Conservation (phyloP, 1,140 invertebrate genomes). For the Leptopilina clavipes region DNA sequence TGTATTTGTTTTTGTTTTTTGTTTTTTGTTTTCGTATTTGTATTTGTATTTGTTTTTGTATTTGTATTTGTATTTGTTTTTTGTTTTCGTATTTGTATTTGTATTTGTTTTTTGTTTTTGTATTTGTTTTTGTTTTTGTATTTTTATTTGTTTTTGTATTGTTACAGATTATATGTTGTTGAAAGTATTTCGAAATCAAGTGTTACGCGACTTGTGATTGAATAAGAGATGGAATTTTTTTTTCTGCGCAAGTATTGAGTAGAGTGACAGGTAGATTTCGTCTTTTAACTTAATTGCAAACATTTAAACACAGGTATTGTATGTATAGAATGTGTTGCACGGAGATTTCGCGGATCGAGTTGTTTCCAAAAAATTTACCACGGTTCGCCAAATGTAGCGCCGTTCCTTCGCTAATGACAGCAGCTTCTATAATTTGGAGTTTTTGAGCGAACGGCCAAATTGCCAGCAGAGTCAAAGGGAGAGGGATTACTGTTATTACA, state of each 20-base stretch:
- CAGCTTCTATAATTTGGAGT: slow-evolving; percentile 74
- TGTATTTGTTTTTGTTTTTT: too few species aligned
- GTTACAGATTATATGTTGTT: too few species aligned
- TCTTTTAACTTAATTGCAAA: slow-evolving; percentile 22
- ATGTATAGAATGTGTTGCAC: not conserved
- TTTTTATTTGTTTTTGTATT: too few species aligned
- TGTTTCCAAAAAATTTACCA: slow-evolving; percentile 66
- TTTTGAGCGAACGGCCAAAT: slow-evolving; percentile 73
- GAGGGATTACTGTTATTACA: slow-evolving; percentile 75
- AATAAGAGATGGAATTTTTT: not conserved
- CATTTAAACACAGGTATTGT: slow-evolving; percentile 32
- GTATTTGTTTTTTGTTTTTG: too few species aligned
- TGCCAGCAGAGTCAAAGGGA: slow-evolving; percentile 61
- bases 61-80: too few species aligned
- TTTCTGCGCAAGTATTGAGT: not conserved
- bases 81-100: too few species aligned
- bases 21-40: too few species aligned
- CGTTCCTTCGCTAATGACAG: slow-evolving; percentile 70
- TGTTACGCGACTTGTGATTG: not conserved
- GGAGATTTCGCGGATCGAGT: slow-evolving; percentile 35
- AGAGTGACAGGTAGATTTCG: slow-evolving; percentile 16
- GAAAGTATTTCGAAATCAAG: not conserved
- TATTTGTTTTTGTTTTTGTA: too few species aligned
- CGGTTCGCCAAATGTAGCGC: slow-evolving; percentile 63
- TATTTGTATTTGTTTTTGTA: too few species aligned